A percentile compares a stretch with the other conserved stretches of the same genome.
Evolutionary conservation across 2,888 invertebrate genomes (phyloP).

Genomic region (Ormyrus labotus): DNA sequence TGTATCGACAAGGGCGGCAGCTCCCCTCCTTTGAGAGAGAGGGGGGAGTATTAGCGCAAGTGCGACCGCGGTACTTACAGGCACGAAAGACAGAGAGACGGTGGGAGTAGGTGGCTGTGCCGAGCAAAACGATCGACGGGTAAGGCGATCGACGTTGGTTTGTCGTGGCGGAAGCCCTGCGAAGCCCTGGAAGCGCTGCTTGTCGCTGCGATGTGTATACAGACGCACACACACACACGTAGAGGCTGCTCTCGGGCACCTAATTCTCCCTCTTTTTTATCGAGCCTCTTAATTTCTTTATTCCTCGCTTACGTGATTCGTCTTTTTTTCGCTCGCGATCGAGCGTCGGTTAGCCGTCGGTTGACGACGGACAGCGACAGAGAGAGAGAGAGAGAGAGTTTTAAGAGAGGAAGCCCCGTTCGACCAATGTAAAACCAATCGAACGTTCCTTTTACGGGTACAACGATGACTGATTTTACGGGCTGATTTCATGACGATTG

Average conservation of each 20-base stretch:
- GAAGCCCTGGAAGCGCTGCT: conserved; percentile 67
- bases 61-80: conserved; percentile 7
- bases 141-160: conserved; percentile 76
- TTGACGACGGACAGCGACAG: too few relatives aligned
- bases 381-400: neutral
- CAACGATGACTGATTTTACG: neutral
- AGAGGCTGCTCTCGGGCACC: neutral
- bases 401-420: neutral
- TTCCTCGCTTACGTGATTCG: neutral
- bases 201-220: conserved; percentile 9
- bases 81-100: neutral
- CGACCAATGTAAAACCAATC: conserved; percentile 23
- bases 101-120: neutral
- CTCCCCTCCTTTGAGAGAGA: neutral
- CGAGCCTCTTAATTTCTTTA: conserved; percentile 12
- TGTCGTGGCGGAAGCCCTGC: conserved; percentile 72
- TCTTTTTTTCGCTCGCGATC: conserved; percentile 9
- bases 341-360: neutral
- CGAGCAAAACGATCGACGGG: conserved; percentile 73
- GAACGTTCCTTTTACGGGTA: conserved; percentile 3
- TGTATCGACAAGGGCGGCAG: conserved; percentile 23
- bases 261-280: neutral
- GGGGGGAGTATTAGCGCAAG: conserved; percentile 32
- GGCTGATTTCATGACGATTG: neutral
- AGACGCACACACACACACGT: neutral